A percentile compares a stretch with the other conserved stretches of the same genome.
phyloP scores from a whole-genome alignment of 2,797 vertebrate species.

The Mormyrus proboscirostris region DNA sequence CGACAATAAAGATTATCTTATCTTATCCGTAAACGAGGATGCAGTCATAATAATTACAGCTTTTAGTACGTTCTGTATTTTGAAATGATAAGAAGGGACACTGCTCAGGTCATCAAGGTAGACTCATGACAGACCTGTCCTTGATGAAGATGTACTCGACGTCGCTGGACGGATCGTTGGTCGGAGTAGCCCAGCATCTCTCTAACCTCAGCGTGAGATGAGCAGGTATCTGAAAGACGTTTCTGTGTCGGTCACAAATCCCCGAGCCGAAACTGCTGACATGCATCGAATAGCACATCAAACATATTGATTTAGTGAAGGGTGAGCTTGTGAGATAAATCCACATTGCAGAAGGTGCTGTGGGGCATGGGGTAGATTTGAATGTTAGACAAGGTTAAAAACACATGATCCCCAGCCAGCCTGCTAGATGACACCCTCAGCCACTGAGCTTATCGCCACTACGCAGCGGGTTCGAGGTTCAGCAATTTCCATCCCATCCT shows the following conservation, averaged over 20 bases:
- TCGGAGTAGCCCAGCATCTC: conserved; percentile 69
- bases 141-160: conserved; percentile 67
- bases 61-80: background rate
- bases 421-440: background rate
- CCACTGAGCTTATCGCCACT: background rate
- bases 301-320: background rate
- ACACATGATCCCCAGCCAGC: background rate
- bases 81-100: background rate
- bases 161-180: conserved; percentile 61
- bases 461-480: background rate
- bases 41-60: background rate
- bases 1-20: no score
- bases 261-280: background rate
- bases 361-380: background rate
- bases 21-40: background rate
- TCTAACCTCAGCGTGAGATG: conserved; percentile 62
- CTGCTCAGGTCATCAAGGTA: background rate
- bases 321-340: background rate
- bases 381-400: background rate
- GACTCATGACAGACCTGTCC: conserved; percentile 52
- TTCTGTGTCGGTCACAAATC: background rate
- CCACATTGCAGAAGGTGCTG: background rate
- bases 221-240: conserved; percentile 51
- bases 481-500: background rate
- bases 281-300: background rate